phyloP scores from a whole-genome alignment of 2,797 vertebrate species.

The Geotrypetes seraphini region DNA sequence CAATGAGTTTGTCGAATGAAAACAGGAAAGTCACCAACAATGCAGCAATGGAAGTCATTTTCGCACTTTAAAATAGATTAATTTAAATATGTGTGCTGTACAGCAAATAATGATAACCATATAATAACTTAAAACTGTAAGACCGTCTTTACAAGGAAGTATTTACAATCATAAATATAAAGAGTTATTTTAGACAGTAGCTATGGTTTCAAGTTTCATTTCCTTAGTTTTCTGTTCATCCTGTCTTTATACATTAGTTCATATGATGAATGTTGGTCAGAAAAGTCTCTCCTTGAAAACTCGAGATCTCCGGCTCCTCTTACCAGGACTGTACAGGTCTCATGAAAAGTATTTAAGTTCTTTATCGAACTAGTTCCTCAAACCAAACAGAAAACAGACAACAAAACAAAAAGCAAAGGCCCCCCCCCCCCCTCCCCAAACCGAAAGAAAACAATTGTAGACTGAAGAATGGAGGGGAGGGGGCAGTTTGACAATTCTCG shows the following conservation, averaged over 20 bases:
- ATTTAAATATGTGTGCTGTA: neutral
- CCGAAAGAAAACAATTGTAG: neutral
- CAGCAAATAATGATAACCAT: conserved; percentile 12
- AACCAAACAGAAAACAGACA: too few species aligned
- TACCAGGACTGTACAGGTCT: conserved; percentile 11
- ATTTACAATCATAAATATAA: conserved; percentile 75
- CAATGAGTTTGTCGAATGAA: conserved; percentile 9
- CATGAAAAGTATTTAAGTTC: too few species aligned
- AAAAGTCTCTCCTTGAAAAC: conserved; percentile 11
- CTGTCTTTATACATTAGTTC: conserved; percentile 30
- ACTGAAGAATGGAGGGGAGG: neutral
- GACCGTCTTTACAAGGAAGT: conserved; percentile 54
- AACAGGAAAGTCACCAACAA: conserved; percentile 25
- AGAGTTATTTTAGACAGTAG: conserved; percentile 49
- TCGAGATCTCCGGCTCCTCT: conserved; percentile 14
- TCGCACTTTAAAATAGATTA: conserved; percentile 3
- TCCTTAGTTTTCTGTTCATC: conserved; percentile 4
- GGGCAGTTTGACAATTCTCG: neutral
- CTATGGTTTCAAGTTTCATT: conserved; percentile 39
- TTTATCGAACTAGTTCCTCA: too few species aligned
- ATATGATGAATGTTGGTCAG: conserved; percentile 24
- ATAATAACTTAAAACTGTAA: conserved; percentile 13
- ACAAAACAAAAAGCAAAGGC: too few species aligned
- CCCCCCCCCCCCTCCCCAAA: too few species aligned
- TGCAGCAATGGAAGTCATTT: conserved; percentile 14